A percentile compares a stretch with the other conserved stretches of the same genome.
Conservation (phyloP, 2,797 vertebrate species). For the Tokudaia tokunoshimensis region DNA sequence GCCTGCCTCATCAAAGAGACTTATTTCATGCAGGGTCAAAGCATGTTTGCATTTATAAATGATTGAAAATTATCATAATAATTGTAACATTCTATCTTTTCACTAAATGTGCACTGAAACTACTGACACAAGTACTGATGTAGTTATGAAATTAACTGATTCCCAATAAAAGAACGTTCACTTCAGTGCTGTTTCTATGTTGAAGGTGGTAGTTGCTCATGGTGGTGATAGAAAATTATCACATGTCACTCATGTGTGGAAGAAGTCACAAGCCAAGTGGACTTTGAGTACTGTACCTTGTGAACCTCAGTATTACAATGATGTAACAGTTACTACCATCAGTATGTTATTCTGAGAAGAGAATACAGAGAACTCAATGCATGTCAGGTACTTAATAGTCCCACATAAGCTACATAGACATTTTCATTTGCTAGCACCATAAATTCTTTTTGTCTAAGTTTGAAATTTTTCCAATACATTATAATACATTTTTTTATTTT, state of each 20-base stretch:
- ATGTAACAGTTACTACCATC: conserved; percentile 2
- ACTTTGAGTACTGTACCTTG: neutral
- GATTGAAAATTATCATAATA: too few relatives aligned
- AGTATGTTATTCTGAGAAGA: conserved; percentile 4
- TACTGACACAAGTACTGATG: neutral
- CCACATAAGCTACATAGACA: neutral
- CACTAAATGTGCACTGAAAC: neutral
- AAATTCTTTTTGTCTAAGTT: neutral
- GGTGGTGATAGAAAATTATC: neutral
- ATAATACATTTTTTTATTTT: neutral
- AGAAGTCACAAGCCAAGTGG: neutral
- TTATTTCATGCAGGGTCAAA: neutral
- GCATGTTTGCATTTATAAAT: neutral
- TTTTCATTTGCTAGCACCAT: neutral
- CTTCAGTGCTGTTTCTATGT: neutral
- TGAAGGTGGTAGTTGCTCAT: neutral
- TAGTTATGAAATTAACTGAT: neutral
- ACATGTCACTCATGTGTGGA: neutral
- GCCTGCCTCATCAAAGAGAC: neutral
- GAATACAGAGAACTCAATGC: neutral
- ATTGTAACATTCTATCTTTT: neutral
- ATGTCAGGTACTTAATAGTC: neutral
- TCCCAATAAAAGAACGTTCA: neutral
- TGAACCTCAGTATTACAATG: neutral
- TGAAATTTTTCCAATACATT: too few relatives aligned